These are phyloP conservation scores for Neolamprologus longior DNA, from an alignment of 2,113 vertebrate species.

Conservation along the genomic window DNA sequence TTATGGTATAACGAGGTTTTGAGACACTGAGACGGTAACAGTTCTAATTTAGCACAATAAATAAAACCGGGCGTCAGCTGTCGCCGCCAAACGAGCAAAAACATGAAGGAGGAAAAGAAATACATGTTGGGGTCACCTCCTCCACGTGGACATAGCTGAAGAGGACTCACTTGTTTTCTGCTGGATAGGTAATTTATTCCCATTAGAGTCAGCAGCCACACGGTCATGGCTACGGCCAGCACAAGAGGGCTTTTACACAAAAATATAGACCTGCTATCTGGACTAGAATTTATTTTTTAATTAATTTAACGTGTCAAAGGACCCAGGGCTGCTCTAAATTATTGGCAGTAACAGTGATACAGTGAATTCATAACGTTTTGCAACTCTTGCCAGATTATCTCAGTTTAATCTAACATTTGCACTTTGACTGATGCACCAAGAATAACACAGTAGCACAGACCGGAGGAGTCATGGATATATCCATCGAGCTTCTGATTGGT, in stretches of 20 bases:
- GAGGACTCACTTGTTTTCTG: background rate
- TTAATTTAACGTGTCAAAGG: background rate
- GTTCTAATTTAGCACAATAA: background rate
- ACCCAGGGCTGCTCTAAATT: background rate
- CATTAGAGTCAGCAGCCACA: background rate
- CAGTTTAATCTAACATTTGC: background rate
- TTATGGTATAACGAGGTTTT: background rate
- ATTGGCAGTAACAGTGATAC: background rate
- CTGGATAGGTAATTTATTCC: background rate
- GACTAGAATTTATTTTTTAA: background rate
- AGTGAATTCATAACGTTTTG: background rate
- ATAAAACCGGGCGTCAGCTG: background rate
- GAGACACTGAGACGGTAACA: background rate
- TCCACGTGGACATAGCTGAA: background rate
- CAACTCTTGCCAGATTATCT: background rate
- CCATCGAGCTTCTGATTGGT: background rate
- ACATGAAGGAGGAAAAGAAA: background rate
- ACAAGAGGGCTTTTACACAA: background rate
- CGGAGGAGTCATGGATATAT: background rate
- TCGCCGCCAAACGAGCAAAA: background rate
- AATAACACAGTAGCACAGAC: background rate
- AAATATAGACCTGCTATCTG: background rate
- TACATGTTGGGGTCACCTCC: background rate
- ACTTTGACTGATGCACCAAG: background rate
- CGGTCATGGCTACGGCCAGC: background rate